Evolutionary conservation across 2,888 invertebrate species (phyloP).

Genomic region (Latheticus oryzae): DNA sequence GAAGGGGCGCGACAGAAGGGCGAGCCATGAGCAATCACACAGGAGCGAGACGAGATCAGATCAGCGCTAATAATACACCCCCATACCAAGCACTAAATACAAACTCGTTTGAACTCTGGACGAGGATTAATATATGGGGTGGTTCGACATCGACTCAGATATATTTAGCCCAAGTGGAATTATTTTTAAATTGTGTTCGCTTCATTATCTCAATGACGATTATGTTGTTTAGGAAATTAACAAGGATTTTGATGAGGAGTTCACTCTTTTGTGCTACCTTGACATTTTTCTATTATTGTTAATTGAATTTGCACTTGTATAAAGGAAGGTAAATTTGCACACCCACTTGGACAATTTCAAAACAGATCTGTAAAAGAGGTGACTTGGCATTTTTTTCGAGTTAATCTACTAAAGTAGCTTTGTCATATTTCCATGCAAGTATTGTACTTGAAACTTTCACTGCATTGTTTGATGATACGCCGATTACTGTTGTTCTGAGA

Average conservation of each 20-base stretch:
- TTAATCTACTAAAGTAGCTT: slow-evolving; percentile 32
- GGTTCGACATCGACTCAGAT: slow-evolving; percentile 29
- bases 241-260: slow-evolving; percentile 2
- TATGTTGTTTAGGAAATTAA: background rate
- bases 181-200: slow-evolving; percentile 34
- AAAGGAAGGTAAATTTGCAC: slow-evolving; percentile 14
- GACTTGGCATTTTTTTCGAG: slow-evolving; percentile 18
- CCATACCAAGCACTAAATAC: slow-evolving; percentile 50
- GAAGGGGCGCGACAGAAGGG: slow-evolving; percentile 50
- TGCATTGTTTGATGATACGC: slow-evolving; percentile 37
- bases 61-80: slow-evolving; percentile 55
- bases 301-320: slow-evolving; percentile 14
- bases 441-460: slow-evolving; percentile 36
- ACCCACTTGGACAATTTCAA: slow-evolving; percentile 23
- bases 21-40: slow-evolving; percentile 48
- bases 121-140: slow-evolving; percentile 44
- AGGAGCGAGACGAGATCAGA: slow-evolving; percentile 49
- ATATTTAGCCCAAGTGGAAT: slow-evolving; percentile 35
- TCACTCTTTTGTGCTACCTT: slow-evolving; percentile 12
- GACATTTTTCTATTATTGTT: slow-evolving; percentile 21
- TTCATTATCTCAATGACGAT: slow-evolving; percentile 6
- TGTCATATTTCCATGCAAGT: slow-evolving; percentile 29
- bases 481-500: slow-evolving; percentile 26
- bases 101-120: slow-evolving; percentile 46
- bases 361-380: slow-evolving; percentile 13